Percentiles rank a stretch among this genome's conserved stretches.
phyloP scores from a whole-genome alignment of 2,797 vertebrate genomes.

The Lacerta viridis region DNA sequence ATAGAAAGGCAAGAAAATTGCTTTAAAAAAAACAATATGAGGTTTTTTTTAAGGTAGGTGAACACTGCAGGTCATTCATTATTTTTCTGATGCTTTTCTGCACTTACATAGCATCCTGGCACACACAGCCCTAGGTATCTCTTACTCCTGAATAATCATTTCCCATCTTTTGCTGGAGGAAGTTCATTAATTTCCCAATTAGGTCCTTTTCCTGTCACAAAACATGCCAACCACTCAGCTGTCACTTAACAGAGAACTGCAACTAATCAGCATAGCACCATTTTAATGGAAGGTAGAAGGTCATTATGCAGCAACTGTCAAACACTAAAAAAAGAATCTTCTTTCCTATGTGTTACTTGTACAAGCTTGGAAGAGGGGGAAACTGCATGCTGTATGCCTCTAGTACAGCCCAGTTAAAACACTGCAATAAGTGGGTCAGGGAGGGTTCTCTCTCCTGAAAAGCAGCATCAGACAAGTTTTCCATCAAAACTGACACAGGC shows the following conservation, averaged over 20 bases:
- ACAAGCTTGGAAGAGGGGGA: constrained; percentile 50
- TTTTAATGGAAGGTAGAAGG: constrained; percentile 44
- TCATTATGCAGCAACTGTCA: constrained; percentile 48
- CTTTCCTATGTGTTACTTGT: constrained; percentile 54
- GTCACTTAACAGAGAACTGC: constrained; percentile 45
- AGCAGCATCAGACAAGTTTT: neutral
- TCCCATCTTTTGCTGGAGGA: neutral
- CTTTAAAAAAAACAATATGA: neutral
- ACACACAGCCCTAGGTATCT: neutral
- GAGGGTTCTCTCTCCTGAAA: neutral
- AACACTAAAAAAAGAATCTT: constrained; percentile 59
- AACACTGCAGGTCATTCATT: neutral
- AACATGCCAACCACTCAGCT: constrained; percentile 10
- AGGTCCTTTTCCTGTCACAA: constrained; percentile 32
- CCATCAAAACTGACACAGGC: neutral
- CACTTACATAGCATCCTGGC: neutral
- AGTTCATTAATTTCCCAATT: constrained; percentile 50
- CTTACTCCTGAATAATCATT: neutral
- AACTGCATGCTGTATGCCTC: constrained; percentile 24
- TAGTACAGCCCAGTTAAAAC: neutral
- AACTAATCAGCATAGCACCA: constrained; percentile 29
- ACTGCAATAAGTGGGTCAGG: neutral
- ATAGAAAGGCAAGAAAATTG: neutral
- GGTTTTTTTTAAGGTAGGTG: neutral
- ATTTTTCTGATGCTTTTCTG: neutral